These are phyloP conservation scores for Phoebastria nigripes DNA, from an alignment of 2,797 vertebrate genomes.

Conservation along the genomic window DNA sequence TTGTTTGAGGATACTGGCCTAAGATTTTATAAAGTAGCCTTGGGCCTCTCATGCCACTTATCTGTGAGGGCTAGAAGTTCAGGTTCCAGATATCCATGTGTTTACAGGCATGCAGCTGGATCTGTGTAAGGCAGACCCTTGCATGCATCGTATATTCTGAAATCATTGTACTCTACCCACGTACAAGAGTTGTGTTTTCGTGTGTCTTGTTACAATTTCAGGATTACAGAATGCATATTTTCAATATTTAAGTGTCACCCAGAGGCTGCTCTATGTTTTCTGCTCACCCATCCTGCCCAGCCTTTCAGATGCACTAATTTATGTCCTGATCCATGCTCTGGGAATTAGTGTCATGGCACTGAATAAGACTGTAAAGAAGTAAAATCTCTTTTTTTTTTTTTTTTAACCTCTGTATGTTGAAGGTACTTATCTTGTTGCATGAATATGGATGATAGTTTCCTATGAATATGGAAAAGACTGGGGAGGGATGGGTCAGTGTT, in stretches of 20 bases:
- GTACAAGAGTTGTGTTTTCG: neutral
- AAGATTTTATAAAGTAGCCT: neutral
- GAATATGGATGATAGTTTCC: conserved; percentile 74
- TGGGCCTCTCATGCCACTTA: neutral
- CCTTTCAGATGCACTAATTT: conserved; percentile 9
- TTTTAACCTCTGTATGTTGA: conserved; percentile 34
- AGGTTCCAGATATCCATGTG: neutral
- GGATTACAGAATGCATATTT: neutral
- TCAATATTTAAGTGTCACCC: neutral
- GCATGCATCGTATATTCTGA: neutral
- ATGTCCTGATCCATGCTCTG: conserved; percentile 43
- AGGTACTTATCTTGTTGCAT: conserved; percentile 66
- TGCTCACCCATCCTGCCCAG: neutral
- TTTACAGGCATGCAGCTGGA: neutral
- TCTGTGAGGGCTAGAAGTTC: neutral
- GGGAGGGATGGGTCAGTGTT: conserved; percentile 59
- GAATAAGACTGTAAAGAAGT: conserved; percentile 36
- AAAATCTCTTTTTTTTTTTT: neutral
- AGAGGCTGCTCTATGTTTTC: neutral
- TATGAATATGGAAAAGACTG: conserved; percentile 71
- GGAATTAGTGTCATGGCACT: conserved; percentile 51
- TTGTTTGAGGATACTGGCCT: neutral
- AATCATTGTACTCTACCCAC: neutral
- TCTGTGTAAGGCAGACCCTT: neutral
- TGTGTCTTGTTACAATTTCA: neutral